Percentiles rank a stretch among this genome's conserved stretches.
These are phyloP conservation scores for Orthosia cruda DNA, from an alignment of 2,888 invertebrate genomes.

Conservation along the genomic window DNA sequence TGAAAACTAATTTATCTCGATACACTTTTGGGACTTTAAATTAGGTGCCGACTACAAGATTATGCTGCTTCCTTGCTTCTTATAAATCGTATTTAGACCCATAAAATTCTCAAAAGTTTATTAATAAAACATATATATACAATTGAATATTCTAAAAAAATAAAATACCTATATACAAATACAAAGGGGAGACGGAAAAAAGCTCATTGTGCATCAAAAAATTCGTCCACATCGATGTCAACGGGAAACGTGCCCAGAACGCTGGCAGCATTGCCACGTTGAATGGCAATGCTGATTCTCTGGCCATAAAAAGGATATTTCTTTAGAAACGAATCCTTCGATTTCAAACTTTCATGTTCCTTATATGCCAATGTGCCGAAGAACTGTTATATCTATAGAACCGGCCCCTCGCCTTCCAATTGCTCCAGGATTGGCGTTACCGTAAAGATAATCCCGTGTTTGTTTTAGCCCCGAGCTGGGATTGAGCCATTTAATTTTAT, in stretches of 20 bases:
- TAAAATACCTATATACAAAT: too few species aligned
- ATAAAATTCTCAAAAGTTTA: too few species aligned
- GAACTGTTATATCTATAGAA: constrained; percentile 23
- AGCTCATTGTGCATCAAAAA: too few species aligned
- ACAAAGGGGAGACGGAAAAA: too few species aligned
- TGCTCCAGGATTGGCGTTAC: constrained; percentile 68
- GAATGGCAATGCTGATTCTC: too few species aligned
- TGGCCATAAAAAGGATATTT: too few species aligned
- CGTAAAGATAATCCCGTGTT: constrained; percentile 77
- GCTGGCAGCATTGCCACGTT: too few species aligned
- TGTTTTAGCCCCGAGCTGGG: constrained; percentile 81
- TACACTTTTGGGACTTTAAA: constrained; percentile 26
- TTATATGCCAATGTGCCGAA: neutral
- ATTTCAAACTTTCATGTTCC: neutral
- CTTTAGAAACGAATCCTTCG: neutral
- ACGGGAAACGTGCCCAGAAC: too few species aligned
- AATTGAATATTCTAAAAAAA: too few species aligned
- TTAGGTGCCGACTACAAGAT: neutral
- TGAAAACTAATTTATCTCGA: constrained; percentile 47
- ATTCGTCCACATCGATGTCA: too few species aligned
- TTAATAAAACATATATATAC: too few species aligned
- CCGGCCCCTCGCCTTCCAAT: constrained; percentile 32
- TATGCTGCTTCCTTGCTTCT: neutral
- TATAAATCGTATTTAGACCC: too few species aligned
- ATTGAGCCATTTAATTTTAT: constrained; percentile 87